phyloP scores from a whole-genome alignment of 1,140 invertebrate species.

The Lepidurus apus region DNA sequence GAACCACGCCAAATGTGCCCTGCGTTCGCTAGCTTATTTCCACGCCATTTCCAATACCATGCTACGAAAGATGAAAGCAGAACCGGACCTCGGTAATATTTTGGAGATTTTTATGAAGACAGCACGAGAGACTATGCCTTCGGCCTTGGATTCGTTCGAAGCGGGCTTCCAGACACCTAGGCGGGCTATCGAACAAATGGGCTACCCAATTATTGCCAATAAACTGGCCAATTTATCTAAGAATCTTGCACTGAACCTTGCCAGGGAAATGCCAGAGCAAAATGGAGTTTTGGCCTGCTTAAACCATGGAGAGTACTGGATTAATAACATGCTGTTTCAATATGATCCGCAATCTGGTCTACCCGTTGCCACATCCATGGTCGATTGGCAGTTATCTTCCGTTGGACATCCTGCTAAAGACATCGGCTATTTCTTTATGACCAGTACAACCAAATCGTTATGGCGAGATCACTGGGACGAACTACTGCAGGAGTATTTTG shows the following conservation, averaged over 20 bases:
- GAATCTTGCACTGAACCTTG: neutral
- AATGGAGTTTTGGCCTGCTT: conserved; percentile 26
- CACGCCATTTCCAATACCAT: conserved; percentile 19
- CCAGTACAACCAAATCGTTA: conserved; percentile 22
- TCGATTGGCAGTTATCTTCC: conserved; percentile 31
- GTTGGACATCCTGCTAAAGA: conserved; percentile 32
- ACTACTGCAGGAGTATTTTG: neutral
- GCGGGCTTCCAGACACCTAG: no score
- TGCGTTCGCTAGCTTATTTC: conserved; percentile 31
- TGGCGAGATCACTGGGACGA: neutral
- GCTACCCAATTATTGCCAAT: neutral
- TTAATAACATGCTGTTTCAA: conserved; percentile 34
- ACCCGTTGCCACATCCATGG: neutral
- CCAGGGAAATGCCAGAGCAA: neutral
- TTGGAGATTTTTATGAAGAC: no score
- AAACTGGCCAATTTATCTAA: neutral
- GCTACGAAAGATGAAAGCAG: neutral
- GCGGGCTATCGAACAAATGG: neutral
- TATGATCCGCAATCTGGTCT: conserved; percentile 28
- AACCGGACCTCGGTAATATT: no score
- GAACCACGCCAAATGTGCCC: conserved; percentile 23
- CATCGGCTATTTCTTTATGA: conserved; percentile 31
- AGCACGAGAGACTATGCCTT: no score
- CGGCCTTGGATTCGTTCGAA: no score
- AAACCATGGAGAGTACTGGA: conserved; percentile 33